Evolutionary conservation across 2,797 vertebrate genomes (phyloP).

Genomic region (Coccyzus lansbergi): DNA sequence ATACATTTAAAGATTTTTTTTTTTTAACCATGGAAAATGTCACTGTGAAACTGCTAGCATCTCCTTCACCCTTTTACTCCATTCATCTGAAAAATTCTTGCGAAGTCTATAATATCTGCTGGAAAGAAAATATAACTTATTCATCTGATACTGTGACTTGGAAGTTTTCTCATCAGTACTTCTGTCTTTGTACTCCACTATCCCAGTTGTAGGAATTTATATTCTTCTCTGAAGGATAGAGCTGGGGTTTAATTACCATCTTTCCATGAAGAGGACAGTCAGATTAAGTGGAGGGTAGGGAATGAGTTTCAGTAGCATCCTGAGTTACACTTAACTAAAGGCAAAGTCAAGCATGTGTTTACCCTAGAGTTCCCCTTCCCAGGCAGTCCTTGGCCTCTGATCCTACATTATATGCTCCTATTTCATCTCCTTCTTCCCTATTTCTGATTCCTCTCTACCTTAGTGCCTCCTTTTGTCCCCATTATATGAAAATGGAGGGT

Average conservation of each 20-base stretch:
- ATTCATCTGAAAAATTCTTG: neutral
- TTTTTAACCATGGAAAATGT: neutral
- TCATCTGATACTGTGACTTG: neutral
- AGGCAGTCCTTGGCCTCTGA: neutral
- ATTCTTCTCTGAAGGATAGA: neutral
- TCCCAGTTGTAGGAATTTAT: neutral
- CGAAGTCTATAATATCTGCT: neutral
- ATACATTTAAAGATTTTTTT: neutral
- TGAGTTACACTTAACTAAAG: neutral
- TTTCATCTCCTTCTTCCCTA: neutral
- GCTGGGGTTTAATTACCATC: neutral
- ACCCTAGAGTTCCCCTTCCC: neutral
- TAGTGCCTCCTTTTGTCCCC: neutral
- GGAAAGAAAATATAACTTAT: neutral
- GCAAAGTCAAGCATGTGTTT: neutral
- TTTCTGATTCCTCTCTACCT: neutral
- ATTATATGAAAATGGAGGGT: neutral
- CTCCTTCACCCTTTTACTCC: neutral
- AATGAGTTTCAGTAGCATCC: neutral
- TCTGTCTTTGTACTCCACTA: neutral
- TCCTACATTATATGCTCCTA: neutral
- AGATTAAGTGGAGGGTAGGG: neutral
- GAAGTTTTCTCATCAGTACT: neutral
- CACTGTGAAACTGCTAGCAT: neutral
- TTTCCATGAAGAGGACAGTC: neutral